phyloP scores from a whole-genome alignment of 1,140 invertebrate genomes.

The Octopus sinensis region DNA sequence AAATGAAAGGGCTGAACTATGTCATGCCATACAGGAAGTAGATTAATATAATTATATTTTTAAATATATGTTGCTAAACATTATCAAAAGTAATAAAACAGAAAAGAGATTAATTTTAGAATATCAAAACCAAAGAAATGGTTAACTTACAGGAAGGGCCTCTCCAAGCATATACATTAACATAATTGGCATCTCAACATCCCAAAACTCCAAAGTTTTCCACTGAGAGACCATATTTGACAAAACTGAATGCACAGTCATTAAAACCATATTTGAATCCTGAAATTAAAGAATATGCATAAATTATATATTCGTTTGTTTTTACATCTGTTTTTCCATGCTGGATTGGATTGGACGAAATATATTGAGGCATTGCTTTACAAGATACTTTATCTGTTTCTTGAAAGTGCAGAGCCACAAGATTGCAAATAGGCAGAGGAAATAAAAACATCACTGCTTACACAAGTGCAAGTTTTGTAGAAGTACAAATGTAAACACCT shows the following conservation, averaged over 20 bases:
- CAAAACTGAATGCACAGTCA: slow-evolving; percentile 58
- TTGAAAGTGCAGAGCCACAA: too few relatives aligned
- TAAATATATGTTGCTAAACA: not conserved
- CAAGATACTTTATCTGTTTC: too few relatives aligned
- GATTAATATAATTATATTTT: not conserved
- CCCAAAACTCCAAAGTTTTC: slow-evolving; percentile 57
- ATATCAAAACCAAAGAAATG: too few relatives aligned
- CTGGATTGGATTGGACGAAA: not conserved
- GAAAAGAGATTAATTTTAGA: too few relatives aligned
- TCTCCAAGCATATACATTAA: slow-evolving; percentile 64
- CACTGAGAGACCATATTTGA: slow-evolving; percentile 58
- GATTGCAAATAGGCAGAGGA: too few relatives aligned
- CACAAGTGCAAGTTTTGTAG: too few relatives aligned
- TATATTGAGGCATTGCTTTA: too few relatives aligned
- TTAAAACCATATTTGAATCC: slow-evolving; percentile 60
- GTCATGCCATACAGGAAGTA: too few relatives aligned
- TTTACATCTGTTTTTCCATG: not conserved
- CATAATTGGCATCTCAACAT: slow-evolving; percentile 62
- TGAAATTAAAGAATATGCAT: slow-evolving; percentile 29
- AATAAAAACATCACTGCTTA: too few relatives aligned
- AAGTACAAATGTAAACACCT: too few relatives aligned
- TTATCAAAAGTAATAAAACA: too few relatives aligned
- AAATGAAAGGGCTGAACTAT: too few relatives aligned
- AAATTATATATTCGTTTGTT: not conserved
- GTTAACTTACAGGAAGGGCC: slow-evolving; percentile 56